Conservation (phyloP, 2,888 invertebrate genomes). For the Cremastobaeus sp. region DNA sequence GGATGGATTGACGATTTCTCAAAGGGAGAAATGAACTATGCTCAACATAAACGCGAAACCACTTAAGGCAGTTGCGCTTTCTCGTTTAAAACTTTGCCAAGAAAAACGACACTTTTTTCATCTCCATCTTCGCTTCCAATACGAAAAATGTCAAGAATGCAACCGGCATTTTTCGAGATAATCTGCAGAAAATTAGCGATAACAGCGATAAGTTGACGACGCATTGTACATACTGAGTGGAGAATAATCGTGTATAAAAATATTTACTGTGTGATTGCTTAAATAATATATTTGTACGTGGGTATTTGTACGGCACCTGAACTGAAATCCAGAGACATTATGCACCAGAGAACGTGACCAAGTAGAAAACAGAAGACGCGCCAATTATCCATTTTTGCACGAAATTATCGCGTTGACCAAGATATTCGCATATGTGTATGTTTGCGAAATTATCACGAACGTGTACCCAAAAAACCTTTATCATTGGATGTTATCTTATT, state of each 20-base stretch:
- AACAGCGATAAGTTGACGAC: no score
- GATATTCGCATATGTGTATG: slow-evolving; percentile 63
- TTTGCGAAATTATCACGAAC: slow-evolving; percentile 34
- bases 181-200: neutral
- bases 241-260: slow-evolving; percentile 35
- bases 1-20: slow-evolving; percentile 45
- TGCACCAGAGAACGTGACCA: slow-evolving; percentile 71
- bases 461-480: no score
- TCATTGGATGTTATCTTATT: no score
- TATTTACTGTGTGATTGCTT: slow-evolving; percentile 23
- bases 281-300: slow-evolving; percentile 3
- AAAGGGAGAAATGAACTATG: slow-evolving; percentile 24
- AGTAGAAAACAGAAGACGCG: slow-evolving; percentile 70
- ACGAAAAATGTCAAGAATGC: no score
- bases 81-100: neutral
- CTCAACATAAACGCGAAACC: slow-evolving; percentile 14
- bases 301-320: neutral
- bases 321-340: slow-evolving; percentile 69
- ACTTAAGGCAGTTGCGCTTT: neutral
- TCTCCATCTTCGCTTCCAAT: no score
- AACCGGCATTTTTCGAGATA: neutral
- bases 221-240: no score
- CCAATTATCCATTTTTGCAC: slow-evolving; percentile 76
- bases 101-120: no score
- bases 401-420: slow-evolving; percentile 71